Percentiles rank a stretch among this genome's conserved stretches.
Evolutionary conservation across 2,797 vertebrate genomes (phyloP).

Genomic region (Pangasius djambal): DNA sequence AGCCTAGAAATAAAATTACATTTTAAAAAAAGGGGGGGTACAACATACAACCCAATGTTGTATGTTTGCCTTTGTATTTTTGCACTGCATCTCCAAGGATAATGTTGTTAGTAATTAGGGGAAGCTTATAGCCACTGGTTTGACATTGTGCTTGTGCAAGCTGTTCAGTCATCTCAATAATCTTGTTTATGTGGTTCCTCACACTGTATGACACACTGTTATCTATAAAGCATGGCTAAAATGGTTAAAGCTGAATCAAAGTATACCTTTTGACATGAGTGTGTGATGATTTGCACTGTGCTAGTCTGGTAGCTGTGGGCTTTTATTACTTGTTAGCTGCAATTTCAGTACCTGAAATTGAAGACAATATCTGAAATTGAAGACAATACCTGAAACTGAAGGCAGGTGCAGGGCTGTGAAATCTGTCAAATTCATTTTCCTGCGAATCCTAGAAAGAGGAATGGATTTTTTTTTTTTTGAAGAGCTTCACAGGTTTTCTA

Average conservation of each 20-base stretch:
- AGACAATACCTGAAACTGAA: background rate
- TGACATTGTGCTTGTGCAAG: background rate
- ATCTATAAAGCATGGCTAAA: background rate
- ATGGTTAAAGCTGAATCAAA: background rate
- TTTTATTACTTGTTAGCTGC: background rate
- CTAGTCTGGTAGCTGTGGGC: background rate
- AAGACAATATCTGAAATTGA: background rate
- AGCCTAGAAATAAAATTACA: background rate
- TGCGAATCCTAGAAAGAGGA: background rate
- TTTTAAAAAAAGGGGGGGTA: too few species aligned
- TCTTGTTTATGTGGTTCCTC: background rate
- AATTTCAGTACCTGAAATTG: background rate
- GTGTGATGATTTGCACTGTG: background rate
- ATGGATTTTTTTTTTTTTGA: background rate
- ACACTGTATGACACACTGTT: background rate
- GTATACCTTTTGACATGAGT: background rate
- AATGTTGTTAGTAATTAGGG: background rate
- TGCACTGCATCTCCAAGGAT: background rate
- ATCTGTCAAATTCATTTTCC: background rate
- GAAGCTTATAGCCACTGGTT: background rate
- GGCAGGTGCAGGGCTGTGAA: background rate
- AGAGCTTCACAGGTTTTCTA: background rate
- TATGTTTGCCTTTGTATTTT: background rate
- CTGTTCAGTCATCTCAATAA: background rate
- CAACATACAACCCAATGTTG: background rate